phyloP scores from a whole-genome alignment of 2,888 invertebrate genomes.

The Dione vanillae region DNA sequence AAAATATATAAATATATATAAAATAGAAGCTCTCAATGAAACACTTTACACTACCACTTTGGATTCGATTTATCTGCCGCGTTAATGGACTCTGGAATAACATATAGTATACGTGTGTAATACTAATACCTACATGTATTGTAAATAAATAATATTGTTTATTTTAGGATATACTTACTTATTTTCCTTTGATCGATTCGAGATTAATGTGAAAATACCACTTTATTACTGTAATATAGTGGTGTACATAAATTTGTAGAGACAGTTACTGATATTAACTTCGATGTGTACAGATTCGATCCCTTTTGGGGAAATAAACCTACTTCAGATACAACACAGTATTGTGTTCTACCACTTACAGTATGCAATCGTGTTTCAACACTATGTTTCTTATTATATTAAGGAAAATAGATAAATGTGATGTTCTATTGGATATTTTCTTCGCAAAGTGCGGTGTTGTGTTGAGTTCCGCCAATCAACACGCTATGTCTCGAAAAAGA shows the following conservation, averaged over 20 bases:
- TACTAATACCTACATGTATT: not conserved
- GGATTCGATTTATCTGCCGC: conserved; percentile 28
- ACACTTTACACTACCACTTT: conserved; percentile 39
- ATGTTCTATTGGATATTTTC: no score
- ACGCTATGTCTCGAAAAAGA: no score
- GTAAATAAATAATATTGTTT: not conserved
- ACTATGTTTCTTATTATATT: no score
- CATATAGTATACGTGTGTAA: not conserved
- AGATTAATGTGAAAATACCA: not conserved
- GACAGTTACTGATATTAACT: no score
- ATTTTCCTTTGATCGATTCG: not conserved
- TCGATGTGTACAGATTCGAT: not conserved
- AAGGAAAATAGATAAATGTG: no score
- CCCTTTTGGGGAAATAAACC: no score
- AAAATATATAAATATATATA: conserved; percentile 52
- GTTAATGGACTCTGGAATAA: conserved; percentile 30
- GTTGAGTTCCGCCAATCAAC: not conserved
- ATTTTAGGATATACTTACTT: not conserved
- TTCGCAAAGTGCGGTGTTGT: no score
- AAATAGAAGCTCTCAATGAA: conserved; percentile 45
- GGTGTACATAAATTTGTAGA: no score
- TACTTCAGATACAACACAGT: no score
- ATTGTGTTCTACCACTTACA: no score
- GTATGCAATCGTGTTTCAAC: no score
- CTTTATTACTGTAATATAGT: not conserved